Base-by-base conservation (phyloP, 2,113 vertebrate genomes). In the Alces alces region DNA sequence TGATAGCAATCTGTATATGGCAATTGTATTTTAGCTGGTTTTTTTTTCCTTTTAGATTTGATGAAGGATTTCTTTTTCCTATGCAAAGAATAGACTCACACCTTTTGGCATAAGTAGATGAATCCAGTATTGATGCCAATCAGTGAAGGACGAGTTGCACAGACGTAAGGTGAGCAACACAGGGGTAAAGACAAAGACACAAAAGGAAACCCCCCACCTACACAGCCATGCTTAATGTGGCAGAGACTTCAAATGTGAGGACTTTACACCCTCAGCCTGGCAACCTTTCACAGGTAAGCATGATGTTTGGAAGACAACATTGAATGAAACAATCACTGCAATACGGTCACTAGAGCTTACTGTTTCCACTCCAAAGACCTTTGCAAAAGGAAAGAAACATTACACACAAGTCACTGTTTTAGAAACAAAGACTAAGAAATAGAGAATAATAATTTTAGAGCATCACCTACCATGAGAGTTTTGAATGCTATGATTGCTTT, bases 401-500 rank as follows among this genome's bases (percentile, higher is more conserved):
- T 90, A 98, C 84, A 47, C 78, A 95, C 97, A 97, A 98, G 96
- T 98, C 94, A 98, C 55, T 95, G 96, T 98, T 95, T 9, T 23
- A 94, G 73, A 92, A 98, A 98, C 57, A 86, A 89, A 97, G 92
- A 96, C 82, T 93, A 95, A 54, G 87, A 98, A 98, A 98, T 36
- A 90, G 88, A 98, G 96, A 0, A 11, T 70, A 93, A 95, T 96
- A 98, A 97, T 98, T 98, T 98, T 98, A 97, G 93, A 98, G n/a
- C 58, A 57, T 96, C 90, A 99, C 99, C 98, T 99, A 99, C 99
- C 99, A 99, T 99, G 39, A 99, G 99, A 64, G 97, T 98, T 98
- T 99, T 99, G 98, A 99, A 99, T n/a, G 99, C 99, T 93, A 98
- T 30, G 2, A 99, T 92, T 7, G 99, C 99, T 98, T 99, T 99